Evolutionary conservation across 2,888 invertebrate genomes (phyloP).

Genomic region (Ectemnius lituratus): DNA sequence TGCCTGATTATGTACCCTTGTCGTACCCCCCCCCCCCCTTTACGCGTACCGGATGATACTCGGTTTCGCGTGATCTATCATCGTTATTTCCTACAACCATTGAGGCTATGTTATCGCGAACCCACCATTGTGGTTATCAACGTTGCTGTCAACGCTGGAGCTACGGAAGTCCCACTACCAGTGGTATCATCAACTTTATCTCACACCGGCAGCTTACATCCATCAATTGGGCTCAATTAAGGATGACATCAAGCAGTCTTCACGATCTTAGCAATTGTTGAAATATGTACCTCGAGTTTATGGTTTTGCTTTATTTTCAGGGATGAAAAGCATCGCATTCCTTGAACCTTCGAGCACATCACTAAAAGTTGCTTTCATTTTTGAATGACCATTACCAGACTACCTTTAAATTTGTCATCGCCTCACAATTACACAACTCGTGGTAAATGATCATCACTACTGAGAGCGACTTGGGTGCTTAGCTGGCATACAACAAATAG

Average conservation of each 20-base stretch:
- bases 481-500: background rate
- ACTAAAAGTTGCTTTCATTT: conserved; percentile 4
- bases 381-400: background rate
- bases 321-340: conserved; percentile 2
- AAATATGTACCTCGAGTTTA: conserved; percentile 2
- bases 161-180: background rate
- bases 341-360: background rate
- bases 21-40: conserved; percentile 4
- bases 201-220: conserved; percentile 2
- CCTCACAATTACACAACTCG: conserved; percentile 2
- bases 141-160: conserved; percentile 1
- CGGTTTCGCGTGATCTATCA: conserved; percentile 4
- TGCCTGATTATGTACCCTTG: background rate
- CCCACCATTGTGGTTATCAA: background rate
- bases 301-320: conserved; percentile 15
- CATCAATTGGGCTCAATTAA: no score
- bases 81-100: background rate
- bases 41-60: conserved; percentile 1
- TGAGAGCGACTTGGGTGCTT: conserved; percentile 7
- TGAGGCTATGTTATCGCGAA: background rate
- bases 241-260: no score
- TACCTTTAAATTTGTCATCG: background rate
- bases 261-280: background rate
- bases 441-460: background rate
- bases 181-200: conserved; percentile 17